phyloP scores from a whole-genome alignment of 2,797 vertebrate genomes.

The Platyrinchus mystaceus region DNA sequence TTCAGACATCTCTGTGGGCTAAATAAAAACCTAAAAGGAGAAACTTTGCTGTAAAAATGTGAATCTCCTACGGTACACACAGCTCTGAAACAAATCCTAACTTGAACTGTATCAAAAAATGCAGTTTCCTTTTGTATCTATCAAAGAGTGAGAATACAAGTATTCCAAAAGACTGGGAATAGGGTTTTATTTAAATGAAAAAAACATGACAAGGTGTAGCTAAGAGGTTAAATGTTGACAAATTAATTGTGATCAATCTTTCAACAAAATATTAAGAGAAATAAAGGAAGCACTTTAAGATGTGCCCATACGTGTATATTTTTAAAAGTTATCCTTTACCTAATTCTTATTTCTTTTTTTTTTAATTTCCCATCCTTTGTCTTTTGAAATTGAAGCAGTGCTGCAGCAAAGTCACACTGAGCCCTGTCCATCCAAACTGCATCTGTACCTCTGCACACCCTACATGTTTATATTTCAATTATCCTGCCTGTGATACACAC shows the following conservation, averaged over 20 bases:
- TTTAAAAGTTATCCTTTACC: neutral
- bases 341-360: neutral
- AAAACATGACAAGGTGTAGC: neutral
- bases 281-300: neutral
- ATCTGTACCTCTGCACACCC: neutral
- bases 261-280: neutral
- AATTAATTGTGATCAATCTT: neutral
- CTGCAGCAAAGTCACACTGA: neutral
- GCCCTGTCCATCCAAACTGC: neutral
- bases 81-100: neutral
- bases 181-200: neutral
- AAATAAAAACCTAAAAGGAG: neutral
- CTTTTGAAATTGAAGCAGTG: neutral
- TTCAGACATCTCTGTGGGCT: neutral
- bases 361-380: neutral
- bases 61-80: neutral
- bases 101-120: neutral
- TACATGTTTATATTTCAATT: neutral
- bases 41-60: neutral
- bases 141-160: neutral
- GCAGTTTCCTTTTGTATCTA: neutral
- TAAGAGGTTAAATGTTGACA: neutral
- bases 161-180: neutral
- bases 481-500: rapidly evolving
- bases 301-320: neutral